Evolutionary conservation across 2,797 vertebrate genomes (phyloP), one percentile per base, ranked within the genome.

Genomic region (Brachyalestes nurse): DNA sequence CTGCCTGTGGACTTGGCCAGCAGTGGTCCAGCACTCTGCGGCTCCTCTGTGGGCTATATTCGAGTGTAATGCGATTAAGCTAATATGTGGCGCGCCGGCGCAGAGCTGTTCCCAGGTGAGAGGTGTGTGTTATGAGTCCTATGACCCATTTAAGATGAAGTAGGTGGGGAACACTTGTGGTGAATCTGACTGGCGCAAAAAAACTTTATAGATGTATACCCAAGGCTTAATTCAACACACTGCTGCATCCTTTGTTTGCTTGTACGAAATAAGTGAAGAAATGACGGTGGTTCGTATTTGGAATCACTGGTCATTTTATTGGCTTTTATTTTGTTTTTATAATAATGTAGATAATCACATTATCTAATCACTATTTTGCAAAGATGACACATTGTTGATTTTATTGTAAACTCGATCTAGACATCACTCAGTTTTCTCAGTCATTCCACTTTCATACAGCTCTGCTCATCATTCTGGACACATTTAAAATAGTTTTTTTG

Each of bases 41-140:
- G 70, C 58, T 79, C 40, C 45, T 72, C 60, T 23, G 23, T 42
- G 65, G 65, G 69, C 62, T 16, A 28, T 25, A 47, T 42, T 69
- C 47, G 47, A 51, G 78, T 23, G 75, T 79, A 83, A 79, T 86
- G 79, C 53, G 73, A 83, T 86, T 77, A 77, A 65, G 55, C 40
- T 83, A 76, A 82, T 79, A 75, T 75, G 66, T 79, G 77, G 62
- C 67, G 14, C 75, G 40, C 72, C 3, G 21, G 42, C 57, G 55
- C 53, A 60, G 66, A 25, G 13, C 72, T 42, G 51, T 65, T 60
- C 14, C 66, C 79, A 79, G 76, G 84, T 77, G 80, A 79, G 55
- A 70, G 76, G 69, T 65, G 67, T 45, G 79, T 71, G 79, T 64
- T 60, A 58, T 60, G 21, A 79, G 62, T 47, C 61, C 40, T 66